Evolutionary conservation across 2,113 vertebrate genomes (phyloP).

Genomic region (Chaenocephalus aceratus): DNA sequence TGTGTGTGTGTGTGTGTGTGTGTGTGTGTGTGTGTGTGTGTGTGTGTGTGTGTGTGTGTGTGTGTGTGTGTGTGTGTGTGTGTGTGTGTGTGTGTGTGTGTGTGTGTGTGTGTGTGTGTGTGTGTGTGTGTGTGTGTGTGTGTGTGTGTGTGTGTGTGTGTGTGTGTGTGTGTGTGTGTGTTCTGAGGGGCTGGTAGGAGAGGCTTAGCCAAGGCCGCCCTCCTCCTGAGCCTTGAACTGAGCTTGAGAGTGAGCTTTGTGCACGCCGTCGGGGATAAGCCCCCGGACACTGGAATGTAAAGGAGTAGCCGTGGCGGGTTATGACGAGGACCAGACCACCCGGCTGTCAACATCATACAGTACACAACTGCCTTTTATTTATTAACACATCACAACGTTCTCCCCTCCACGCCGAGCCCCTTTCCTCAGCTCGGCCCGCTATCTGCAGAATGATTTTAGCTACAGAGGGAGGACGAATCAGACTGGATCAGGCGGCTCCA

Average conservation of each 20-base stretch:
- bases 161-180: conserved; percentile 31
- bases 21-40: conserved; percentile 24
- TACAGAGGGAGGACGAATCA: conserved; percentile 62
- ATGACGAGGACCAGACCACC: conserved; percentile 85
- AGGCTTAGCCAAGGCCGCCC: conserved; percentile 70
- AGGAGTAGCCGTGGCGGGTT: conserved; percentile 83
- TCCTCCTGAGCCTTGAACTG: conserved; percentile 76
- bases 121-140: conserved; percentile 32
- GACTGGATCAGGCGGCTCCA: conserved; percentile 46
- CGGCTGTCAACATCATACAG: conserved; percentile 81
- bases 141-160: conserved; percentile 25
- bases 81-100: conserved; percentile 1
- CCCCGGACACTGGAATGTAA: conserved; percentile 83
- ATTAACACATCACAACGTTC: conserved; percentile 75
- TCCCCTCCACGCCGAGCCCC: conserved; percentile 41
- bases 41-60: conserved; percentile 35
- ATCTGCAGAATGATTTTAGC: conserved; percentile 66
- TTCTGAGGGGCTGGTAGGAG: conserved; percentile 50
- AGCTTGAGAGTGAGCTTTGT: conserved; percentile 83
- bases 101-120: too few relatives aligned
- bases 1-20: conserved; percentile 15
- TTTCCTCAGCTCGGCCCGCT: conserved; percentile 51
- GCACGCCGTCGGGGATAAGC: conserved; percentile 80
- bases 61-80: conserved; percentile 20
- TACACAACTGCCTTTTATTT: conserved; percentile 82